phyloP scores from a whole-genome alignment of 2,888 invertebrate genomes.

The Cryptus viduatorius region DNA sequence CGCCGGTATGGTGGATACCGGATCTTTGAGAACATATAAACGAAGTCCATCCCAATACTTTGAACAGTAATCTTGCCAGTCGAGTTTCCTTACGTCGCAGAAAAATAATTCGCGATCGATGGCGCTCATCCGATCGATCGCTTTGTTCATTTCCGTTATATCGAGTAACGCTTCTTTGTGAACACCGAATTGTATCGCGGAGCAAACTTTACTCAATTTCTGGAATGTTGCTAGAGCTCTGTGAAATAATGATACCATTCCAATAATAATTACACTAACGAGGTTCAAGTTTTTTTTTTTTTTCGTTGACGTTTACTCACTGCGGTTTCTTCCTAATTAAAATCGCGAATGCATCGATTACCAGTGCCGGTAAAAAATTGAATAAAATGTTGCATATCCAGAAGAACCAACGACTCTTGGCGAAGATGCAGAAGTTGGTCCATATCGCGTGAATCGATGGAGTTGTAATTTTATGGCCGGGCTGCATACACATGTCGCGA shows the following conservation, averaged over 20 bases:
- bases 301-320: slow-evolving; percentile 70
- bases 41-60: slow-evolving; percentile 71
- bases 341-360: slow-evolving; percentile 70
- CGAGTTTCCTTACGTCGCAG: slow-evolving; percentile 70
- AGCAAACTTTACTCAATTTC: slow-evolving; percentile 11
- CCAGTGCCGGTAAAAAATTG: slow-evolving; percentile 75
- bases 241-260: not conserved
- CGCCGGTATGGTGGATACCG: slow-evolving; percentile 64
- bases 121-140: slow-evolving; percentile 57
- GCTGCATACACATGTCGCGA: slow-evolving; percentile 21
- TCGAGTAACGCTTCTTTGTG: slow-evolving; percentile 66
- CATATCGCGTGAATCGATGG: no score
- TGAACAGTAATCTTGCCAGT: slow-evolving; percentile 72
- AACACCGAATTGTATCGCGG: no score
- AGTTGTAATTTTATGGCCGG: no score
- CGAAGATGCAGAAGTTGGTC: no score
- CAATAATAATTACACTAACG: no score
- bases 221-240: slow-evolving; percentile 31
- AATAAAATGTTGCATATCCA: slow-evolving; percentile 69
- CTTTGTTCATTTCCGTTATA: slow-evolving; percentile 63
- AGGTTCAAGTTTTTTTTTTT: not conserved
- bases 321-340: slow-evolving; percentile 72
- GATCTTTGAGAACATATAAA: slow-evolving; percentile 70
- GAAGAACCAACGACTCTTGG: slow-evolving; percentile 46
- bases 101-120: no score